Percentiles rank a stretch among this genome's conserved stretches.
These are phyloP conservation scores for Rhinopomastus cyanomelas DNA, from an alignment of 2,113 vertebrate species.

Conservation along the genomic window DNA sequence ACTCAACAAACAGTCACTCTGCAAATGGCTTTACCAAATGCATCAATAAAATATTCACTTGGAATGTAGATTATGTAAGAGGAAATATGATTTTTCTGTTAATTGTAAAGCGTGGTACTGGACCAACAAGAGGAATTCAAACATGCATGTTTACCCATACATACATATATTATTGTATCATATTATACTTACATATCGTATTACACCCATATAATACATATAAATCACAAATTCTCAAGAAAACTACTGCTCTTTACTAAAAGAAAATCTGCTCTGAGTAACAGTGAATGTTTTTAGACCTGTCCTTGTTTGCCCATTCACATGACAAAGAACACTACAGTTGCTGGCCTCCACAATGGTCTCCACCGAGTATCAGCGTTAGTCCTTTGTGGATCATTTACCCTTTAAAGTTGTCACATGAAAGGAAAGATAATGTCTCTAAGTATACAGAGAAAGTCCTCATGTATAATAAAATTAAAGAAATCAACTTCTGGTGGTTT, in stretches of 20 bases:
- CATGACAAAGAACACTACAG: not conserved
- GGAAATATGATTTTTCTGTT: not conserved
- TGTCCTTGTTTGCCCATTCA: not conserved
- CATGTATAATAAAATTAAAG: too few species aligned
- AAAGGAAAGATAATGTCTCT: slow-evolving; percentile 51
- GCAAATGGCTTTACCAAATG: not conserved
- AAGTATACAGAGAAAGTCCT: slow-evolving; percentile 40
- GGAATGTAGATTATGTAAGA: not conserved
- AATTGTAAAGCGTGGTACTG: not conserved
- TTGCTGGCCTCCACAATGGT: not conserved
- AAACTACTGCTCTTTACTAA: not conserved
- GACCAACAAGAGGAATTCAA: not conserved
- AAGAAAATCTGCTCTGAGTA: slow-evolving; percentile 33
- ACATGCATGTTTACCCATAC: too few species aligned
- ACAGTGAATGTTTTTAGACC: slow-evolving; percentile 21
- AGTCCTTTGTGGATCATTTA: slow-evolving; percentile 56
- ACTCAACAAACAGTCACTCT: not conserved
- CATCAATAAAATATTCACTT: not conserved
- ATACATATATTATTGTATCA: too few species aligned
- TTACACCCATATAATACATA: not conserved
- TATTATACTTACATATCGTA: not conserved
- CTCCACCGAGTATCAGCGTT: slow-evolving; percentile 50
- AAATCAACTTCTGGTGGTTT: not conserved
- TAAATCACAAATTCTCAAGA: not conserved
- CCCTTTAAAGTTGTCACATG: slow-evolving; percentile 27